Base-by-base conservation (phyloP, 2,113 vertebrate genomes). In the Monopterus albus region DNA sequence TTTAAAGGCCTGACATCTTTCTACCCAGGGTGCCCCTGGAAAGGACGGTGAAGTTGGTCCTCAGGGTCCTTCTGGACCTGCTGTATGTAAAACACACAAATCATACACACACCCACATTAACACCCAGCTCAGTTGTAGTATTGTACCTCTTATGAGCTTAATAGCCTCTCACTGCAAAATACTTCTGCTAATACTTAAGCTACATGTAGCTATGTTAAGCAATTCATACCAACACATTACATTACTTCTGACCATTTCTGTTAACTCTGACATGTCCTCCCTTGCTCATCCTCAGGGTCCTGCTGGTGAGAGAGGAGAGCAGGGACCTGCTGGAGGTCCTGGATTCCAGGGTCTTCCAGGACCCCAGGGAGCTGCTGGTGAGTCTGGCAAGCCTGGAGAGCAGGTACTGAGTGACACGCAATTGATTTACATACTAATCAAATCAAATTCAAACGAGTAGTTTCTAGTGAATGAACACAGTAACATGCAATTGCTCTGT, bases 301-400 rank as follows among this genome's bases (percentile, higher is more conserved):
- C 96, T 0, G 29, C 96, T 94, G 98, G 98, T 71, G 98, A 99
- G 89, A 95, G 97, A 94, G 98, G 98, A 28, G 97, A 99, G 91
- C 94, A 93, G 80, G 98, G 98, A 85, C 79, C 96, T 0, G 84
- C 85, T 56, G 98, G 98, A 71, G 51, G 92, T 79, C 92, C 95
- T 1, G 97, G 98, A 62, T 99, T 99, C 96, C 98, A 99, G 88
- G 98, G 98, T 61, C 95, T 95, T 82, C 95, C 97, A 23, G 98
- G 98, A 92, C 96, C 97, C 72, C 96, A 98, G 61, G 98, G 98
- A 60, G 92, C 96, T 45, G 68, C 89, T 9, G 98, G 97, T 62
- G 89, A 96, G 91, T 92, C 91, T 17, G 98, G 98, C 46, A 97
- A 98, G 90, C 83, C 96, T 65, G 97, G 98, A 76, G 98, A 99